These are phyloP conservation scores for Trachelus stipa DNA, from an alignment of 2,888 invertebrate genomes.

Conservation along the genomic window DNA sequence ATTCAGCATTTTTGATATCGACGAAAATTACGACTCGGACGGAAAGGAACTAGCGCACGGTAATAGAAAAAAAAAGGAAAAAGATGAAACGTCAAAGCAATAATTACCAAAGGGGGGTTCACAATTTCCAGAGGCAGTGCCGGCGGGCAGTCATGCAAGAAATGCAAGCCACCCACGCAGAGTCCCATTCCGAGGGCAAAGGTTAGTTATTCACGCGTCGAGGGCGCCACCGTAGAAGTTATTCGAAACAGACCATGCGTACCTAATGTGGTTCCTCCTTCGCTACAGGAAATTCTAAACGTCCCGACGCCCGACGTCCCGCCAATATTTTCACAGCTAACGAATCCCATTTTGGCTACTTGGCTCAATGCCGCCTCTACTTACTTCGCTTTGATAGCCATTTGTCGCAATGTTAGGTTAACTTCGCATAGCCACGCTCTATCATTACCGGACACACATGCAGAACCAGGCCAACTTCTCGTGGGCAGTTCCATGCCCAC, in stretches of 20 bases:
- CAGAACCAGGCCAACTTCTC: not conserved
- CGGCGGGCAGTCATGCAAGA: constrained; percentile 55
- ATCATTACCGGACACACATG: not conserved
- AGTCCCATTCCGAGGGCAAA: constrained; percentile 45
- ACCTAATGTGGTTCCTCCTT: constrained; percentile 41
- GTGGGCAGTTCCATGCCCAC: constrained; percentile 11
- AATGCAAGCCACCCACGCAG: constrained; percentile 60
- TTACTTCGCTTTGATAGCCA: not conserved
- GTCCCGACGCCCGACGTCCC: constrained; percentile 1
- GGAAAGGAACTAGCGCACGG: not conserved
- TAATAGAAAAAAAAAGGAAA: not conserved
- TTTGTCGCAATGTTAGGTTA: not conserved
- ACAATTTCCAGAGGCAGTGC: constrained; percentile 49
- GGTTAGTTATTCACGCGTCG: constrained; percentile 62
- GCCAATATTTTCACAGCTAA: not conserved
- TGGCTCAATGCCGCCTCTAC: not conserved
- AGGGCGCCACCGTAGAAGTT: constrained; percentile 60
- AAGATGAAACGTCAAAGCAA: constrained; percentile 35
- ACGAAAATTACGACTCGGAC: not conserved
- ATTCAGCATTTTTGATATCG: not conserved
- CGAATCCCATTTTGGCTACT: not conserved
- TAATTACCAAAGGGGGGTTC: constrained; percentile 54
- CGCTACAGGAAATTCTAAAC: constrained; percentile 38
- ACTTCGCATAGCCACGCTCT: not conserved
- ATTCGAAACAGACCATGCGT: constrained; percentile 59